These are phyloP conservation scores for Drosophila phalerata DNA, from an alignment of 2,888 invertebrate species.

Conservation along the genomic window DNA sequence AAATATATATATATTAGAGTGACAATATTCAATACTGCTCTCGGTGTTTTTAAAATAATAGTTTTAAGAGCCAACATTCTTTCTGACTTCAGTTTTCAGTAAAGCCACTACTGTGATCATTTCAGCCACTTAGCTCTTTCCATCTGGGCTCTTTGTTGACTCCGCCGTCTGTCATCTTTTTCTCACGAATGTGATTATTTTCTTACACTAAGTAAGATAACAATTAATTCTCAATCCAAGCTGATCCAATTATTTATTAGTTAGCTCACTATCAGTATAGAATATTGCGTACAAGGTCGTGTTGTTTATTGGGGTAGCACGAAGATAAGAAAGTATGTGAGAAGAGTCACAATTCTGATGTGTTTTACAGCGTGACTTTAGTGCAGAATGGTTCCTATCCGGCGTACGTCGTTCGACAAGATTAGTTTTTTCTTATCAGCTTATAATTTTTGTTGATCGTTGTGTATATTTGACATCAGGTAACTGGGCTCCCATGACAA, in stretches of 20 bases:
- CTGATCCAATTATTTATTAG: constrained; percentile 9
- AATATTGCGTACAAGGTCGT: constrained; percentile 47
- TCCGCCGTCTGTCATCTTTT: not conserved
- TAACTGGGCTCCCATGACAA: constrained; percentile 44
- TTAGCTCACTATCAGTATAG: constrained; percentile 11
- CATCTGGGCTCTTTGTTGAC: not conserved
- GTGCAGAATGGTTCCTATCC: constrained; percentile 8
- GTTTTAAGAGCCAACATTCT: no score
- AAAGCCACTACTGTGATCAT: no score
- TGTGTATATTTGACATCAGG: constrained; percentile 23
- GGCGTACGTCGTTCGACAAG: not conserved
- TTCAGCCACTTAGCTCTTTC: not conserved
- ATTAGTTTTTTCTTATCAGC: constrained; percentile 30
- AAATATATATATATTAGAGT: no score
- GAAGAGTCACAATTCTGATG: constrained; percentile 14
- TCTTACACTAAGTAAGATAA: not conserved
- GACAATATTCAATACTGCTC: no score
- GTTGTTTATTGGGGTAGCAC: constrained; percentile 4
- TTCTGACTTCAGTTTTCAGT: no score
- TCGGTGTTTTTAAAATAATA: no score
- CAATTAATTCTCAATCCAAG: not conserved
- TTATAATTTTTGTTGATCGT: not conserved
- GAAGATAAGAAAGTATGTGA: constrained; percentile 38
- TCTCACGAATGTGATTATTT: not conserved
- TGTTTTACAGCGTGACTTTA: constrained; percentile 15